Evolutionary conservation across 2,113 vertebrate species (phyloP), one percentile per base, ranked within the genome.

Genomic region (Vimba vimba): DNA sequence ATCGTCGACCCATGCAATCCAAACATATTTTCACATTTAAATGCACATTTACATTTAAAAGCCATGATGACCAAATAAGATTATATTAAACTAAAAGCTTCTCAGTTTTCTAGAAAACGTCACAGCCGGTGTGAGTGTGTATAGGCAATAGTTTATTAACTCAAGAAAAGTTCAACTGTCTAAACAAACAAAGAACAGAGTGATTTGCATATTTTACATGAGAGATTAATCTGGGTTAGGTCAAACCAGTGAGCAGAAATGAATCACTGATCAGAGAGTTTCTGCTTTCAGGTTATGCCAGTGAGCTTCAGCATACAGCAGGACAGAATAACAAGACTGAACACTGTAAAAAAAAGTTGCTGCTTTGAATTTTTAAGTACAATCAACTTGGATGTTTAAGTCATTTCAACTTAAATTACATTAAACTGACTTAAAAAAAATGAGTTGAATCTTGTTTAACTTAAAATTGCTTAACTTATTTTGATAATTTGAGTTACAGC

Each of bases 241-340:
- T 23, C 12, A 43, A 79, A 79, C 77, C 77, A 39, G 57, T n/a
- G 57, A 36, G 52, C 30, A 78, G 10, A 78, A 57, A 59, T 39
- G 2, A 59, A 79, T 79, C 75, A 77, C 25, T 12, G 50, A 27
- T 57, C 30, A n/a, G 27, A 39, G 8, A n/a, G 50, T 57, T 39
- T 79, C 30, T 59, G 30, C 9, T 59, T 78, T 59, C 27, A 79
- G 76, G 52, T 36, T 59, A 79, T 23, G 30, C 52, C 47, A n/a
- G 55, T 23, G 5, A 23, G 2, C 30, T 36, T 57, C 15, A 55
- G 55, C 47, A 57, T 30, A 33, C 2, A 50, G 47, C 47, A 50
- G 12, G 47, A 50, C 3, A 50, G 17, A 55, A 55, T 19, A 1
- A 19, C 52, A 19, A 55, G 5, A 55, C 52, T 55, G 13, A 0